These are phyloP conservation scores for Mystacornis crossleyi DNA, from an alignment of 2,113 vertebrate genomes.

Conservation along the genomic window DNA sequence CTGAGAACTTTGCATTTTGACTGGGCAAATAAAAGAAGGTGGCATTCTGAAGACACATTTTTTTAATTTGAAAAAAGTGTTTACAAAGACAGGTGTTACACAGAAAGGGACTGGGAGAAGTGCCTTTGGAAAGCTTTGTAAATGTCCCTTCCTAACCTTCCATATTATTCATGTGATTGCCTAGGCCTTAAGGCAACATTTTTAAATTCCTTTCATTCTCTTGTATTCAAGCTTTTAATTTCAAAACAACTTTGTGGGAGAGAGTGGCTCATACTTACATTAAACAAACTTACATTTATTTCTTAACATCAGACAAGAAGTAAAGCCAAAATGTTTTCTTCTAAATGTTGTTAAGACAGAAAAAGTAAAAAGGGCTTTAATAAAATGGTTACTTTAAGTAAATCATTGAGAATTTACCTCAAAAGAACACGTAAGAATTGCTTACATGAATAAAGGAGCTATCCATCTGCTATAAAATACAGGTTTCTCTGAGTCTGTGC, in stretches of 20 bases:
- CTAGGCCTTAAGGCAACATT: constrained; percentile 17
- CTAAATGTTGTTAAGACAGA: neutral
- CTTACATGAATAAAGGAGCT: neutral
- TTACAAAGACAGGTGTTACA: neutral
- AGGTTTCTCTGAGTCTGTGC: neutral
- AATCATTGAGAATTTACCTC: neutral
- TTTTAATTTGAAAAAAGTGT: neutral
- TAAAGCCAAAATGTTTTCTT: neutral
- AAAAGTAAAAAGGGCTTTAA: neutral
- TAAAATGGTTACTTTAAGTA: neutral
- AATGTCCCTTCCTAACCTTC: neutral
- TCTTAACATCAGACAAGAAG: neutral
- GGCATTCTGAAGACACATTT: neutral
- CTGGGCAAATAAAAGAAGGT: neutral
- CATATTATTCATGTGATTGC: neutral
- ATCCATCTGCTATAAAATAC: neutral
- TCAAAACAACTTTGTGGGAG: neutral
- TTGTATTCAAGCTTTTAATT: constrained; percentile 10
- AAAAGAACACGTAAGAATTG: neutral
- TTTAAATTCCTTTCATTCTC: constrained; percentile 46
- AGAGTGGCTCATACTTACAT: neutral
- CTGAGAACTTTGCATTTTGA: neutral
- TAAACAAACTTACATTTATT: neutral
- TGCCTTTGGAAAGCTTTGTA: neutral
- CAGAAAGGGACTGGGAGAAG: neutral